Evolutionary conservation across 2,888 invertebrate species (phyloP).

Genomic region (Clostera curtula): DNA sequence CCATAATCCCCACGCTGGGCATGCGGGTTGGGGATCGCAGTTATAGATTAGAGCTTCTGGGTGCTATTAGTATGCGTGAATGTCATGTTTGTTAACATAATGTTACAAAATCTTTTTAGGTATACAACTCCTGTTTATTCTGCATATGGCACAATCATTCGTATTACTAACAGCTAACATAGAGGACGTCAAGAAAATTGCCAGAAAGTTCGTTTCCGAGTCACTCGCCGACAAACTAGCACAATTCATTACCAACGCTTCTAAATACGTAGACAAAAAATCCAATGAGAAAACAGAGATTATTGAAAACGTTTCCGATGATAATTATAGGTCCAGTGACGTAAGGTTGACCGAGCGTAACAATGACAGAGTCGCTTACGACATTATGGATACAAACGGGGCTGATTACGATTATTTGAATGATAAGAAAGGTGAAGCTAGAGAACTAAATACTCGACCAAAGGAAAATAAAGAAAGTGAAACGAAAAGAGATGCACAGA

Average conservation of each 20-base stretch:
- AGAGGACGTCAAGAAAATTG: conserved; percentile 44
- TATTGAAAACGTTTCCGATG: conserved; percentile 11
- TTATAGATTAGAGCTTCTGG: too few species aligned
- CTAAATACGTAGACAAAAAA: conserved; percentile 6
- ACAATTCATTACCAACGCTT: conserved; percentile 24
- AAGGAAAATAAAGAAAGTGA: too few species aligned
- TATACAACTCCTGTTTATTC: conserved; percentile 24
- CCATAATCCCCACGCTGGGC: too few species aligned
- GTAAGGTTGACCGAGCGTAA: not conserved
- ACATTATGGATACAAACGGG: not conserved
- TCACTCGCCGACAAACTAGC: conserved; percentile 34
- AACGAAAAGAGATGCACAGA: too few species aligned
- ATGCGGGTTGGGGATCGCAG: too few species aligned
- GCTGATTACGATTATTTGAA: not conserved
- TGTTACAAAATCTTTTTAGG: conserved; percentile 28
- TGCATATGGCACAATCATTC: conserved; percentile 22
- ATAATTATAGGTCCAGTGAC: conserved; percentile 5
- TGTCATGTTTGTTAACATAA: too few species aligned
- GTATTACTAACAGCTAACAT: conserved; percentile 46
- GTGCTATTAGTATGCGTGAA: too few species aligned
- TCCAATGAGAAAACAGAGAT: conserved; percentile 23
- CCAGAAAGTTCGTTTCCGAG: conserved; percentile 40
- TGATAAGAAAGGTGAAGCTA: not conserved
- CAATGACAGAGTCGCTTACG: too few species aligned
- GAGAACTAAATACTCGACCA: not conserved